phyloP scores from a whole-genome alignment of 2,113 vertebrate species.

The Argyrosomus japonicus region DNA sequence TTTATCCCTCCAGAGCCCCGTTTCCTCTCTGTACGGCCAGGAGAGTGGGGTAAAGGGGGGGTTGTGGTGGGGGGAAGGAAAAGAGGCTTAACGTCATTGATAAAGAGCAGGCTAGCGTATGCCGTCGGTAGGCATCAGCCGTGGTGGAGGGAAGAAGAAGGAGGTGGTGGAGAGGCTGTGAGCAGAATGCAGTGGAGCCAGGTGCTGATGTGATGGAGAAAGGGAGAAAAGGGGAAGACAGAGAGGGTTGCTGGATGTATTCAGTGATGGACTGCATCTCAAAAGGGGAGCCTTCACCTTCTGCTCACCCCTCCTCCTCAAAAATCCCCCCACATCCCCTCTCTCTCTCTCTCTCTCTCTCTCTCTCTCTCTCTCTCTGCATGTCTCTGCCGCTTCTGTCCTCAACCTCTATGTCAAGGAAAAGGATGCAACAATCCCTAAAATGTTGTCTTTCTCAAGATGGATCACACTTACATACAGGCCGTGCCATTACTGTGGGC shows the following conservation, averaged over 20 bases:
- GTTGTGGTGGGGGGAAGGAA: conserved; percentile 7
- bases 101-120: conserved; percentile 71
- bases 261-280: conserved; percentile 64
- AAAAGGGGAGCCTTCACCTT: conserved; percentile 72
- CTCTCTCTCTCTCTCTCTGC: too few relatives aligned
- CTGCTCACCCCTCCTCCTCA: conserved; percentile 61
- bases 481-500: conserved; percentile 23
- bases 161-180: conserved; percentile 59
- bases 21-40: conserved; percentile 39
- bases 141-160: conserved; percentile 58
- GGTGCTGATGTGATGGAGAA: conserved; percentile 69
- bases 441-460: conserved; percentile 8
- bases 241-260: conserved; percentile 50
- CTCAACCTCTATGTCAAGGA: conserved; percentile 39
- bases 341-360: too few relatives aligned
- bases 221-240: conserved; percentile 12
- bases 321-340: conserved; percentile 34
- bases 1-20: conserved; percentile 52
- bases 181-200: conserved; percentile 72
- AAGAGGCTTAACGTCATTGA: conserved; percentile 80
- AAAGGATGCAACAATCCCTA: conserved; percentile 16
- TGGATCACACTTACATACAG: conserved; percentile 39
- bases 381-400: conserved; percentile 37
- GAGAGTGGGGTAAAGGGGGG: conserved; percentile 32
- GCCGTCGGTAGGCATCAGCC: conserved; percentile 59